A percentile compares a stretch with the other conserved stretches of the same genome.
phyloP scores from a whole-genome alignment of 2,113 vertebrate genomes.

The Xyrauchen texanus region DNA sequence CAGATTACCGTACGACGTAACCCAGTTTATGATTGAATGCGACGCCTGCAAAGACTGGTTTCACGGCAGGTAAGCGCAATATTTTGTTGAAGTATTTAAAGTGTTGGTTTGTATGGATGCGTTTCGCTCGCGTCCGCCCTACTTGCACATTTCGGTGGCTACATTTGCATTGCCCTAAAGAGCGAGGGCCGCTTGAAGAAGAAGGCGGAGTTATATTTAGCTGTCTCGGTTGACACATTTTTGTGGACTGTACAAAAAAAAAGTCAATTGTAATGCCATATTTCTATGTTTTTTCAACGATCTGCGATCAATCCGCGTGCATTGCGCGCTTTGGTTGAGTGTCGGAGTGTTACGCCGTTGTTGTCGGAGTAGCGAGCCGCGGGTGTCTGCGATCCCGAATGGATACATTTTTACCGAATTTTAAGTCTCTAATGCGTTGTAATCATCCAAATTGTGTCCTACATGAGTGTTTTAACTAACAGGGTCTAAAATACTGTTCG shows the following conservation, averaged over 20 bases:
- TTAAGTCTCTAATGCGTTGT: not conserved
- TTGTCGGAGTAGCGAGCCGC: constrained; percentile 43
- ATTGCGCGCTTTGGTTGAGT: constrained; percentile 28
- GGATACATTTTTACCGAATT: not conserved
- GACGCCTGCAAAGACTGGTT: constrained; percentile 97
- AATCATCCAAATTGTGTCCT: not conserved
- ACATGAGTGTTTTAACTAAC: not conserved
- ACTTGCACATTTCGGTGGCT: constrained; percentile 65
- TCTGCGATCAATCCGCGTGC: not conserved
- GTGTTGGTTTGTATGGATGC: constrained; percentile 60
- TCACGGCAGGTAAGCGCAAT: constrained; percentile 87
- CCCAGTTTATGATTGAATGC: constrained; percentile 98
- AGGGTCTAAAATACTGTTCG: not conserved
- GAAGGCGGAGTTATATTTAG: constrained; percentile 79
- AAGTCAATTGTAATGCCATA: constrained; percentile 2
- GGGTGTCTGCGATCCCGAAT: constrained; percentile 35
- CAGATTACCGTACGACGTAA: constrained; percentile 97
- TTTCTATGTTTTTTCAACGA: constrained; percentile 16
- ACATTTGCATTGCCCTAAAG: constrained; percentile 61
- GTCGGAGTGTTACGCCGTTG: constrained; percentile 13
- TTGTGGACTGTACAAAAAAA: constrained; percentile 61
- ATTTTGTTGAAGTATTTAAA: constrained; percentile 3
- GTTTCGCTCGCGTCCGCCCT: constrained; percentile 68
- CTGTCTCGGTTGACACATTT: constrained; percentile 68
- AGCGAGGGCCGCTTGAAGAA: constrained; percentile 75